These are phyloP conservation scores for Bacillus rossius DNA, from an alignment of 1,140 invertebrate genomes.

Conservation along the genomic window DNA sequence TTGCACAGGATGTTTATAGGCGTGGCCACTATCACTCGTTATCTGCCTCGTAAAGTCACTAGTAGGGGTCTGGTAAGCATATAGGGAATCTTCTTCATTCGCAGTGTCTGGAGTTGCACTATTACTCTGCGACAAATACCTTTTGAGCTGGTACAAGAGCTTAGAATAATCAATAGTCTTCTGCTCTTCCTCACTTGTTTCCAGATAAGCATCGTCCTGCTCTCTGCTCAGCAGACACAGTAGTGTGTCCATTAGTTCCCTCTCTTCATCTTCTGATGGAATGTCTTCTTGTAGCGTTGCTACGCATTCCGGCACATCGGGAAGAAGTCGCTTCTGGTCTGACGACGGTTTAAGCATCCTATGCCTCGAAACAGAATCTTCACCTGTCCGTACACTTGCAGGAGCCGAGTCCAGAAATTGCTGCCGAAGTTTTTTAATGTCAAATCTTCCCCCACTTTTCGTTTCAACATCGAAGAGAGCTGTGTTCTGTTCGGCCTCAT, in stretches of 20 bases:
- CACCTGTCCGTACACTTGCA: neutral
- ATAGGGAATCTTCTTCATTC: no score
- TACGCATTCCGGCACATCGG: neutral
- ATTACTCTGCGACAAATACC: slow-evolving; percentile 44
- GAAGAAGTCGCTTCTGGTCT: neutral
- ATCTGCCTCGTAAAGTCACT: no score
- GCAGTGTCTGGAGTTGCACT: no score
- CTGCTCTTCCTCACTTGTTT: neutral
- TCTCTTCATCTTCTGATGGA: neutral
- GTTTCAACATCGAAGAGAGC: no score
- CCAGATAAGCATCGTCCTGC: neutral
- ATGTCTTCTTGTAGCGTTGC: neutral
- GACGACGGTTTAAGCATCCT: neutral
- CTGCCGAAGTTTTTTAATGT: slow-evolving; percentile 56
- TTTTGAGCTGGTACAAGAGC: slow-evolving; percentile 56
- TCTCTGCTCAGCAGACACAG: neutral
- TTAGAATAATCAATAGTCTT: slow-evolving; percentile 52
- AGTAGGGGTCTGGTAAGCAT: no score
- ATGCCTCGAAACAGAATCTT: no score
- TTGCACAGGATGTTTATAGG: no score
- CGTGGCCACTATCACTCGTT: no score
- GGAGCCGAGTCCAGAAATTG: slow-evolving; percentile 50
- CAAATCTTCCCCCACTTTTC: slow-evolving; percentile 49
- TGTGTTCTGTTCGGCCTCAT: slow-evolving; percentile 46
- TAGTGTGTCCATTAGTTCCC: slow-evolving; percentile 8